A percentile compares a stretch with the other conserved stretches of the same genome.
These are phyloP conservation scores for Parauchenoglanis punctatus DNA, from an alignment of 2,797 vertebrate genomes.

Conservation along the genomic window DNA sequence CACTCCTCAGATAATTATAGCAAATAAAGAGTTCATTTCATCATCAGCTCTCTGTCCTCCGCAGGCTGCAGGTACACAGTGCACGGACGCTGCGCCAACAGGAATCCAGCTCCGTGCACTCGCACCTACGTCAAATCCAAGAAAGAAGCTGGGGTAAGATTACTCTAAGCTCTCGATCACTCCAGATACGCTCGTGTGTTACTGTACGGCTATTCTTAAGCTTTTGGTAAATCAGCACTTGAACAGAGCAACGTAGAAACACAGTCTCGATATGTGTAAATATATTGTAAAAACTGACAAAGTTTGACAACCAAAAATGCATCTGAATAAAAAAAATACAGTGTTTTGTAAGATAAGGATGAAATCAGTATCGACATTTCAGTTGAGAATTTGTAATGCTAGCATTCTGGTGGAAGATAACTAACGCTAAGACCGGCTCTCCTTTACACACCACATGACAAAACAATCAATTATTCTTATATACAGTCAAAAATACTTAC, in stretches of 20 bases:
- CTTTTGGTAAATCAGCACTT: neutral
- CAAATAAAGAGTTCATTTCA: neutral
- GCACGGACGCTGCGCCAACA: slow-evolving; percentile 89
- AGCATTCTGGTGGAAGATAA: neutral
- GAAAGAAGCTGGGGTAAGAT: slow-evolving; percentile 86
- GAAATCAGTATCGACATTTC: neutral
- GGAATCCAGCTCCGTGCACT: slow-evolving; percentile 82
- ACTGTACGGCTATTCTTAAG: neutral
- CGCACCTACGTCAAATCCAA: slow-evolving; percentile 92
- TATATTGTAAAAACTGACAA: neutral
- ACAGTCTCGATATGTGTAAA: neutral
- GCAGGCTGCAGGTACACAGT: slow-evolving; percentile 90
- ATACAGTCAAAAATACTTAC: neutral
- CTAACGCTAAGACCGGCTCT: neutral
- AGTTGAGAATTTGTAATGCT: neutral
- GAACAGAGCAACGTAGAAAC: neutral
- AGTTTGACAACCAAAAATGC: neutral
- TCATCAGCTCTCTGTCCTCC: slow-evolving; percentile 6
- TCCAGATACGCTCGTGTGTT: neutral
- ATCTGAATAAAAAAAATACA: neutral
- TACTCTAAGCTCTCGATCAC: slow-evolving; percentile 25
- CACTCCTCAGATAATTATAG: neutral
- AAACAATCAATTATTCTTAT: neutral
- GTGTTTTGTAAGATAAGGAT: neutral
- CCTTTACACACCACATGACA: neutral